Conservation (phyloP, 2,113 vertebrate genomes). For the Rhynchomys soricoides region DNA sequence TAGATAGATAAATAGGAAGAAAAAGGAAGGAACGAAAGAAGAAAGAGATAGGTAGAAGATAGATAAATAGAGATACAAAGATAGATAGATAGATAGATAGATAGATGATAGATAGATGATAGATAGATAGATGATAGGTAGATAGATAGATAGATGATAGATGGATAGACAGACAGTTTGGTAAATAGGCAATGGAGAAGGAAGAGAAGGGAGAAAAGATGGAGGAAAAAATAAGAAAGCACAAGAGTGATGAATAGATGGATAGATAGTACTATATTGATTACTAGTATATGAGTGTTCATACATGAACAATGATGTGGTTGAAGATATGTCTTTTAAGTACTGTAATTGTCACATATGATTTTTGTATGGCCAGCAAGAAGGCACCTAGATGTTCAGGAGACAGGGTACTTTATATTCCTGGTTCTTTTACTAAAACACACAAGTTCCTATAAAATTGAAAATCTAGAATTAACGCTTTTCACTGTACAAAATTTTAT, state of each 20-base stretch:
- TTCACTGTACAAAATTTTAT: not conserved
- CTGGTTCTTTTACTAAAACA: not conserved
- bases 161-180: not conserved
- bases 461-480: not conserved
- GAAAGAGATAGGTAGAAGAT: not conserved
- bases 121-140: not conserved
- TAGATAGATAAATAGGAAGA: not conserved
- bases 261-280: not conserved
- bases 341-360: not conserved
- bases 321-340: not conserved
- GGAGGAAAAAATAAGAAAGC: not conserved
- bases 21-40: not conserved
- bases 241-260: too few species aligned
- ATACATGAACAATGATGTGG: not conserved
- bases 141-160: not conserved
- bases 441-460: not conserved
- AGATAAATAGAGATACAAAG: not conserved
- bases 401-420: not conserved
- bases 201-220: too few species aligned
- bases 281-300: not conserved
- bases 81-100: too few species aligned
- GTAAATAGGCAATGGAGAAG: not conserved
- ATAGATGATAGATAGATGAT: too few species aligned
- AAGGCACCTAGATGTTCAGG: not conserved
- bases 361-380: not conserved